These are phyloP conservation scores for Andrena hattorfiana DNA, from an alignment of 2,888 invertebrate species.

Conservation along the genomic window DNA sequence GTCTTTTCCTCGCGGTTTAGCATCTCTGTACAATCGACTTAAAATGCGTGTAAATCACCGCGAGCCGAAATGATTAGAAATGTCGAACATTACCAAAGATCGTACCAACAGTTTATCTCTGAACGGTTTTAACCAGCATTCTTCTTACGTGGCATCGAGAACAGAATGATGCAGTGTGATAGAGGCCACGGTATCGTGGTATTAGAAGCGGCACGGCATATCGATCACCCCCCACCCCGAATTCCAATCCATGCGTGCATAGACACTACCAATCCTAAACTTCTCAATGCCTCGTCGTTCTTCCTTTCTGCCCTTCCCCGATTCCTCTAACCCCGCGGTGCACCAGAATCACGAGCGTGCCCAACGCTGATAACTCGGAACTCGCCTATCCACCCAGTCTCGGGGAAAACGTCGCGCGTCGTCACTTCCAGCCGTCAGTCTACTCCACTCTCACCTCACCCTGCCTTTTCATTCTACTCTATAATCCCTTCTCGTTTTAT, in stretches of 20 bases:
- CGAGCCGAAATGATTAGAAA: no score
- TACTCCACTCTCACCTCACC: neutral
- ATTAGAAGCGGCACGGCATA: constrained; percentile 64
- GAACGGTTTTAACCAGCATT: neutral
- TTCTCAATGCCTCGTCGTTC: constrained; percentile 17
- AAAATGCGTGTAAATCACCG: no score
- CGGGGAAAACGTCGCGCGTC: constrained; percentile 33
- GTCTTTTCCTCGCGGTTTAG: no score
- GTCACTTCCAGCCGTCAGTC: neutral
- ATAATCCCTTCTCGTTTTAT: neutral
- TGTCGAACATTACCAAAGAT: no score
- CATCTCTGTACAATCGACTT: no score
- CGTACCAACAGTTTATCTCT: no score
- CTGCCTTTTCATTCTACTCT: neutral
- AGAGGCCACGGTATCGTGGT: constrained; percentile 25
- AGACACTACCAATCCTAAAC: constrained; percentile 57
- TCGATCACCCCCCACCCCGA: constrained; percentile 35
- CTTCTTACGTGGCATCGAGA: neutral
- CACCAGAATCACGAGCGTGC: constrained; percentile 62
- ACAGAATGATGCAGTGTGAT: neutral
- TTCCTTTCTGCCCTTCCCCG: neutral
- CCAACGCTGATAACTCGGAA: constrained; percentile 66
- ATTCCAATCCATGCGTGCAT: constrained; percentile 37
- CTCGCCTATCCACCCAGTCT: constrained; percentile 54
- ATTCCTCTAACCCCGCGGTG: constrained; percentile 9